Percentiles rank a stretch among this genome's conserved stretches.
phyloP scores from a whole-genome alignment of 2,113 vertebrate genomes.

The Mustela nigripes region DNA sequence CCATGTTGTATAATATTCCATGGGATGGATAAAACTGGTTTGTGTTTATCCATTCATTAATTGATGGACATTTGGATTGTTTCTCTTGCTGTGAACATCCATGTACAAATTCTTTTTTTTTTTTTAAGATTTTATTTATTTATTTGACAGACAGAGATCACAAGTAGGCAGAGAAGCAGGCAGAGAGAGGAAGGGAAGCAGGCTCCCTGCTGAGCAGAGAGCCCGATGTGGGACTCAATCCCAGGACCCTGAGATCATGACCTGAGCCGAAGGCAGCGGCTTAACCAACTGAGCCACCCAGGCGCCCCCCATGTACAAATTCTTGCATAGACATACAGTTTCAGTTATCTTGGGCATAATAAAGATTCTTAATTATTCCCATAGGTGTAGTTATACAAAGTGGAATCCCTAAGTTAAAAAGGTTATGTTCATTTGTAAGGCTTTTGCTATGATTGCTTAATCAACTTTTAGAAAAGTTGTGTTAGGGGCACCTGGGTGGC shows the following conservation, averaged over 20 bases:
- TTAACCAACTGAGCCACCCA: too few species aligned
- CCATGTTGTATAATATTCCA: neutral
- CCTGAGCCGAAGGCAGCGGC: too few species aligned
- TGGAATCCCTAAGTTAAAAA: neutral
- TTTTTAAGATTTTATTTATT: too few species aligned
- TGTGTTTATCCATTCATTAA: neutral
- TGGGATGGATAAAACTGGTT: neutral
- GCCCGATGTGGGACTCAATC: too few species aligned
- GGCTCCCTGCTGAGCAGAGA: too few species aligned
- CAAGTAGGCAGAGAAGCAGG: too few species aligned
- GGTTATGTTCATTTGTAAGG: constrained; percentile 20
- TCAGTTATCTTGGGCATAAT: neutral
- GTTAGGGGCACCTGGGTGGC: too few species aligned
- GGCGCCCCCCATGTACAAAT: neutral
- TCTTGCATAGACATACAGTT: neutral
- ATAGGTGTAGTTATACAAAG: neutral
- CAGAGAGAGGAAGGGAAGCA: too few species aligned
- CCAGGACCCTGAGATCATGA: too few species aligned
- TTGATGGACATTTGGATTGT: constrained; percentile 6
- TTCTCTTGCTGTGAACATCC: neutral
- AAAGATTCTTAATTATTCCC: neutral
- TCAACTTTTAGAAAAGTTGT: neutral
- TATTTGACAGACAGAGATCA: too few species aligned
- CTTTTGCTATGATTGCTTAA: constrained; percentile 16
- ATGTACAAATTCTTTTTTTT: neutral